phyloP scores from a whole-genome alignment of 64 coral and sea anemone species.

The Montipora cactus region DNA sequence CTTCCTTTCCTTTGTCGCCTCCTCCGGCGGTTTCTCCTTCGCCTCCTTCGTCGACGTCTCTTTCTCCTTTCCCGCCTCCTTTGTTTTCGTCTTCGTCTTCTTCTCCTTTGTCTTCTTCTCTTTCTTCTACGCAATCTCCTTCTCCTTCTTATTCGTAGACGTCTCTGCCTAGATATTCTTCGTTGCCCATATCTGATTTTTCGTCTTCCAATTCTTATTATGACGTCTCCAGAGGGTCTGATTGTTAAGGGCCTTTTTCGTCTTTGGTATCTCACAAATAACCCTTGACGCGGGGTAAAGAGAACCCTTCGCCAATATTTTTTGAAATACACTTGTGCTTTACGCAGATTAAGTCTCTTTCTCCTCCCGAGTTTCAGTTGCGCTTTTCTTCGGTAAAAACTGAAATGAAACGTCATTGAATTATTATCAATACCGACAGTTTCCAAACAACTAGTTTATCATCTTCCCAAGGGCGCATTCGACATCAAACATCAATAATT shows the following conservation, averaged over 20 bases:
- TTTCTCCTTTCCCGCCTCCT: not conserved
- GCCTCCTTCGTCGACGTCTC: not conserved
- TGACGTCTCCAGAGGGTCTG: not conserved
- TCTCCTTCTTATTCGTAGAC: not conserved
- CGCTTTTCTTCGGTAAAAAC: not conserved
- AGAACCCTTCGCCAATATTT: not conserved
- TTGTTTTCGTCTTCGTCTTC: not conserved
- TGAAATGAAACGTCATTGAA: not conserved
- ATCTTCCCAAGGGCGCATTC: too few relatives aligned
- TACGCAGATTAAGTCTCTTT: not conserved
- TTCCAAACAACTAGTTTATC: too few relatives aligned
- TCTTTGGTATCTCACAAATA: not conserved
- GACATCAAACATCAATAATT: too few relatives aligned
- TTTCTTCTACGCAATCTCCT: constrained; percentile 16
- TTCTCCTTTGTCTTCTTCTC: not conserved
- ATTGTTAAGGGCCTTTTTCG: not conserved
- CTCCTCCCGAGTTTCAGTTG: not conserved
- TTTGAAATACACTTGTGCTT: not conserved
- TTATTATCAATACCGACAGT: not conserved
- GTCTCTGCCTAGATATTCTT: constrained; percentile 11
- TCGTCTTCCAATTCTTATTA: not conserved
- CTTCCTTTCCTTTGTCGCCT: not conserved
- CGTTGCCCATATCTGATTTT: not conserved
- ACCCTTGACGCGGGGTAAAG: not conserved
- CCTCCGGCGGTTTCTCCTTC: not conserved